Base-by-base conservation (phyloP, 92 coral and sea anemone genomes). In the Porites divaricata region DNA sequence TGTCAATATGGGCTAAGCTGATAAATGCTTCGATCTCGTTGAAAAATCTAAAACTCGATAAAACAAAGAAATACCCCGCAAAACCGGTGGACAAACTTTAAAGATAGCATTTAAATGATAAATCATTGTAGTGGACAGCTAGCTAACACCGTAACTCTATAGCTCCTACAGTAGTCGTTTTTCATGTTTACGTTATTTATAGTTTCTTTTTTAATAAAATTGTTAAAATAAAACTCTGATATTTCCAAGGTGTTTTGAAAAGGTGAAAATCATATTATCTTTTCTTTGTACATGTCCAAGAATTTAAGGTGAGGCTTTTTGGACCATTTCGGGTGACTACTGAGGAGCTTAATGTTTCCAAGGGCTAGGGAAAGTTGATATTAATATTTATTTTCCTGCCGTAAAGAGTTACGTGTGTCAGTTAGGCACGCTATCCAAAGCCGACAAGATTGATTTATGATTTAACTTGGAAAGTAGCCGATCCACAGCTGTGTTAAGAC, bases 91-190 rank as follows among this genome's bases (percentile, higher is more conserved):
- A 13, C 20, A n/a, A 71, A 26, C 53, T 50, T 45, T 50, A 49
- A 61, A 81, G 49, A 82, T 72, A 82, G 63, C 79, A 62, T 64
- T 78, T 20, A 90, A 90, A 90, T 90, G 89, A 90, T 90, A 90
- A 90, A 90, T 90, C 93, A 90, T 87, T 86, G 62, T 2, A 2
- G 61, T 72, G 81, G 83, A 79, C 83, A 78, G 59, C 74, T 50
- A 53, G 71, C 15, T 54, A 48, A 12, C 50, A 50, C 23, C 63
- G 86, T 82, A 71, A 72, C 17, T 72, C 79, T 48, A 82, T 82
- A 63, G 24, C 72, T 17, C 61, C 51, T 22, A 67, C 4, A 0
- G 58, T 80, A 59, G 14, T 17, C 5, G 21, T 72, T 35, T 35
- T 35, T 35, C 45, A 6, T 35, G 45, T 35, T 35, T 35, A 35